Conservation (phyloP, 2,888 invertebrate species). For the Eurytoma adleriae region DNA sequence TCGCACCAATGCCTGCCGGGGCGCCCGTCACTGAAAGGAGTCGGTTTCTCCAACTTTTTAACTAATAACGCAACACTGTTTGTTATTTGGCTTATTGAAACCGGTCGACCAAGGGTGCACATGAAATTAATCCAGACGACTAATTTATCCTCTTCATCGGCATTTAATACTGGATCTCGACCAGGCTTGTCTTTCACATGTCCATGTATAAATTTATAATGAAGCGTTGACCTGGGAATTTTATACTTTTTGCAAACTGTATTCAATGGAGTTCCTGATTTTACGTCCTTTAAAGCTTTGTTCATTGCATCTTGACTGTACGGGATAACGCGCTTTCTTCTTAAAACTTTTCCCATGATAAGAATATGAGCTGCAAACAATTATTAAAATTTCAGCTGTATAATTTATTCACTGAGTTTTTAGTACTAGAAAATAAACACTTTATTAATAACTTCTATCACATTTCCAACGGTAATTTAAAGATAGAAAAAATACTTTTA, state of each 20-base stretch:
- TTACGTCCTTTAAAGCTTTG: conserved; percentile 9
- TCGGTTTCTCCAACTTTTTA: conserved; percentile 4
- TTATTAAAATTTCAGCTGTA: no score
- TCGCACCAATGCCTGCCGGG: conserved; percentile 34
- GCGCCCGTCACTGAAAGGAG: conserved; percentile 10
- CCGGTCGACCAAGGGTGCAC: conserved; percentile 10
- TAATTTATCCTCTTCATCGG: background rate
- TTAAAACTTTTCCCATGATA: background rate
- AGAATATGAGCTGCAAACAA: no score
- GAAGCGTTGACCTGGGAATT: conserved; percentile 36
- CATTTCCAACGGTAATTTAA: no score
- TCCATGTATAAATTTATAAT: conserved; percentile 14
- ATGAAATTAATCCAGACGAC: conserved; percentile 33
- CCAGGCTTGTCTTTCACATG: conserved; percentile 8
- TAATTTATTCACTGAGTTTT: no score
- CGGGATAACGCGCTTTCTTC: background rate
- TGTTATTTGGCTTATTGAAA: conserved; percentile 16
- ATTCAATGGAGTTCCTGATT: conserved; percentile 9
- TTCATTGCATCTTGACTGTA: conserved; percentile 19
- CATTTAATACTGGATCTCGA: background rate
- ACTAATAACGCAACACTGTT: conserved; percentile 33
- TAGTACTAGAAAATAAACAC: no score
- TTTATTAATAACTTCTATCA: no score
- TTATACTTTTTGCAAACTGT: conserved; percentile 11
- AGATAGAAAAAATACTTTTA: no score